Conservation (phyloP, 2,888 invertebrate genomes). For the Geophilus truncorum region DNA sequence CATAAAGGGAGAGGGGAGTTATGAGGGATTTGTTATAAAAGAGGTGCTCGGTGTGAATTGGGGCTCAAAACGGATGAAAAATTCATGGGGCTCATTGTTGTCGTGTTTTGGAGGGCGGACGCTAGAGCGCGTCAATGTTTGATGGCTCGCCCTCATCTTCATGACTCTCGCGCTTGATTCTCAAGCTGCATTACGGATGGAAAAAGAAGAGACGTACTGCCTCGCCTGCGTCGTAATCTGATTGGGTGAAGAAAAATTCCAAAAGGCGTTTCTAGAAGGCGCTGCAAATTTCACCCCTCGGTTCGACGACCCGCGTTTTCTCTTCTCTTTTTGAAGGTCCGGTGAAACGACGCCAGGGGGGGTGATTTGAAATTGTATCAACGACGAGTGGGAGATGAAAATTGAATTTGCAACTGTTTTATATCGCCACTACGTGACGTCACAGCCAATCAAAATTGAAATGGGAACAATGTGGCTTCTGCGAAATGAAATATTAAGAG, state of each 20-base stretch:
- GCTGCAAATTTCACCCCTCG: slow-evolving; percentile 20
- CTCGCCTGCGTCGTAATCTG: slow-evolving; percentile 16
- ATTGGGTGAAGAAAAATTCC: slow-evolving; percentile 1
- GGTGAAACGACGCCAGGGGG: neutral
- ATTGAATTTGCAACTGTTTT: neutral
- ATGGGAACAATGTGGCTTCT: neutral
- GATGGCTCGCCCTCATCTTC: slow-evolving; percentile 15
- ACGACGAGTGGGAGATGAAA: neutral
- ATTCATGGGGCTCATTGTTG: neutral
- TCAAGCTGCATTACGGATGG: neutral
- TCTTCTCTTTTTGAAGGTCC: neutral
- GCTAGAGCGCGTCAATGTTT: slow-evolving; percentile 16
- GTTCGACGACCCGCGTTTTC: neutral
- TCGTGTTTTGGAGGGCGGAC: slow-evolving; percentile 16
- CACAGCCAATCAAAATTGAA: neutral
- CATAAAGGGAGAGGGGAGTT: neutral
- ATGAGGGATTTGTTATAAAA: neutral
- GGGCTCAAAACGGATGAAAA: slow-evolving; percentile 13
- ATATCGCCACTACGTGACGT: neutral
- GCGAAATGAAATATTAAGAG: neutral
- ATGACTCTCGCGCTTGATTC: neutral
- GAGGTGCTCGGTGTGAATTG: neutral
- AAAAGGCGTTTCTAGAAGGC: slow-evolving; percentile 20
- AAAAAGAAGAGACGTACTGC: slow-evolving; percentile 16
- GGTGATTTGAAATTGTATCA: slow-evolving; percentile 1